phyloP scores from a whole-genome alignment of 2,797 vertebrate species.

The Rhinella marina region DNA sequence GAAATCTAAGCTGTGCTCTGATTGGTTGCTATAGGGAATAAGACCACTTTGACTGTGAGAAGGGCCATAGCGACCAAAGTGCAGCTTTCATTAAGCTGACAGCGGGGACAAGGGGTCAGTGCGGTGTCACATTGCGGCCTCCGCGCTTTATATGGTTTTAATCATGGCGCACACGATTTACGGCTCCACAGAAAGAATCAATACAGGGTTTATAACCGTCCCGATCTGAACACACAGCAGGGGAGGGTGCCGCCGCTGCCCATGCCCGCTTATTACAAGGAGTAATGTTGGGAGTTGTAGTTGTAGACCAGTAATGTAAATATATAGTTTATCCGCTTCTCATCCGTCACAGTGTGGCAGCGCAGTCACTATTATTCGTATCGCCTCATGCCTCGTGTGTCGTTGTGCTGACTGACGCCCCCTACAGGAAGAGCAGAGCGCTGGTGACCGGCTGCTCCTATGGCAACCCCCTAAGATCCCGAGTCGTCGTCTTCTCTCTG shows the following conservation, averaged over 20 bases:
- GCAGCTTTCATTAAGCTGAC: background rate
- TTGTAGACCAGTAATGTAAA: no score
- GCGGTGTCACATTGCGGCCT: conserved; percentile 70
- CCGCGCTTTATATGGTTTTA: conserved; percentile 73
- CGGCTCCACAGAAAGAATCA: conserved; percentile 74
- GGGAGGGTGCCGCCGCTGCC: background rate
- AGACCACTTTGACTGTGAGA: no score
- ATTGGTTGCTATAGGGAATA: no score
- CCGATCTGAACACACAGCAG: conserved; percentile 37
- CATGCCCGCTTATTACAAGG: background rate
- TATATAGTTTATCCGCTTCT: background rate
- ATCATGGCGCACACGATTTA: conserved; percentile 82
- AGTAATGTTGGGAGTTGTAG: background rate
- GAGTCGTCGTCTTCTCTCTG: no score
- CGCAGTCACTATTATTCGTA: no score
- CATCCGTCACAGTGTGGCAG: background rate
- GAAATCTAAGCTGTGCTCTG: background rate
- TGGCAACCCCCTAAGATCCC: no score
- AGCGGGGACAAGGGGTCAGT: conserved; percentile 58
- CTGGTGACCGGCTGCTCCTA: background rate
- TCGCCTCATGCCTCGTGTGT: no score
- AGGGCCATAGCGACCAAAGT: background rate
- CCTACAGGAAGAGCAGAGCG: background rate
- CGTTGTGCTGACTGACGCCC: background rate
- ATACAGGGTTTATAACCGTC: conserved; percentile 77